Evolutionary conservation across 2,888 invertebrate species (phyloP), one percentile per base, ranked within the genome.

Genomic region (Harpagoxenus sublaevis): DNA sequence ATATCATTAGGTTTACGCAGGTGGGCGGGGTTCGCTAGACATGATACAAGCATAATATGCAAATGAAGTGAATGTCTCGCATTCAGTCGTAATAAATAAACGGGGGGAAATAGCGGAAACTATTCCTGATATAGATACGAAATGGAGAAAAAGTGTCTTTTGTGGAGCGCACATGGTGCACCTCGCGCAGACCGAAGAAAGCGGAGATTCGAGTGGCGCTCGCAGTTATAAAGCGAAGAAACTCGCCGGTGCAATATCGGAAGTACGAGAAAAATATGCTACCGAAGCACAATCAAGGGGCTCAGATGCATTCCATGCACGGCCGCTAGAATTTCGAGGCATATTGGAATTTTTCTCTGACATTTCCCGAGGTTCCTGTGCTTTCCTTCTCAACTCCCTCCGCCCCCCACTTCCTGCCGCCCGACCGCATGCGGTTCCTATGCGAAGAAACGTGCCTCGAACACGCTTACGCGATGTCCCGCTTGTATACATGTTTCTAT

Each of bases 231-330:
- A 89, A 91, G 90, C 84, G 87, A 87, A 83, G 81, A 84, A 84
- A 85, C 86, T 83, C 89, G 85, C 89, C 90, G 90, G 88, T 88
- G 92, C 92, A 93, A 92, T 93, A 92, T 92, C 90, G 91, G 87
- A 91, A 92, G 91, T 89, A 91, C 89, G 91, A 92, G 90, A 92
- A 93, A 94, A 94, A 94, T 94, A 93, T 94, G 93, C 93, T 93
- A 92, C 89, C 91, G 91, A 93, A 92, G 94, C 94, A 94, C 94
- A 94, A 94, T 94, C 94, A 94, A 93, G 93, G 93, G 92, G 86
- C 91, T 88, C 89, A 92, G 92, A 94, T 93, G 93, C 94, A 94
- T 94, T 94, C 94, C 91, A 90, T 91, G 93, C 93, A 93, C 93
- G 94, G 91, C 89, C 92, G 88, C 89, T 87, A 88, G 92, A 93